These are phyloP conservation scores for Ips typographus DNA, from an alignment of 1,140 invertebrate species.

Conservation along the genomic window DNA sequence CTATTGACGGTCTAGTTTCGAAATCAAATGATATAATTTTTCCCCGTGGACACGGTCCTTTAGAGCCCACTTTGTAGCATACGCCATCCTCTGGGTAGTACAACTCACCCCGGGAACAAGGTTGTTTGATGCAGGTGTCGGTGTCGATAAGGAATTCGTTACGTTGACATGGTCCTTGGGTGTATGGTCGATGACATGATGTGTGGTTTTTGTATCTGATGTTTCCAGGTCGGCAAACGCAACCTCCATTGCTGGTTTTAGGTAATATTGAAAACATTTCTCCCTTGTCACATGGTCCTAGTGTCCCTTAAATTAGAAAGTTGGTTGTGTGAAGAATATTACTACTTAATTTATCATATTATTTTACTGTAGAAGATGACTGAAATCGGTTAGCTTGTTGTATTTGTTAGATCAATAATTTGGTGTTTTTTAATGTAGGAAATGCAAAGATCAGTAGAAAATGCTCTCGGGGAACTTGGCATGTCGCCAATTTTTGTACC, in stretches of 20 bases:
- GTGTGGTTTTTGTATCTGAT: conserved; percentile 65
- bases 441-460: too few species aligned
- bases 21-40: conserved; percentile 78
- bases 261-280: conserved; percentile 62
- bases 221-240: conserved; percentile 70
- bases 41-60: conserved; percentile 68
- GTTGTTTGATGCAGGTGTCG: conserved; percentile 62
- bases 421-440: too few species aligned
- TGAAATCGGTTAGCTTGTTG: too few species aligned
- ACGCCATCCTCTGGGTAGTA: conserved; percentile 71
- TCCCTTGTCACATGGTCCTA: conserved; percentile 70
- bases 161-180: conserved; percentile 69
- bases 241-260: conserved; percentile 57
- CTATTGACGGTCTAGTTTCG: conserved; percentile 68
- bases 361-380: neutral
- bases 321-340: neutral
- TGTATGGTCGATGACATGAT: conserved; percentile 73
- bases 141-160: conserved; percentile 68
- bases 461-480: too few species aligned
- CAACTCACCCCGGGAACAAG: conserved; percentile 69
- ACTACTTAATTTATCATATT: neutral
- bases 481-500: too few species aligned
- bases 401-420: too few species aligned
- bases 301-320: conserved; percentile 54
- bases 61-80: conserved; percentile 73